phyloP scores from a whole-genome alignment of 2,888 invertebrate species.

The Mechanitis messenoides region DNA sequence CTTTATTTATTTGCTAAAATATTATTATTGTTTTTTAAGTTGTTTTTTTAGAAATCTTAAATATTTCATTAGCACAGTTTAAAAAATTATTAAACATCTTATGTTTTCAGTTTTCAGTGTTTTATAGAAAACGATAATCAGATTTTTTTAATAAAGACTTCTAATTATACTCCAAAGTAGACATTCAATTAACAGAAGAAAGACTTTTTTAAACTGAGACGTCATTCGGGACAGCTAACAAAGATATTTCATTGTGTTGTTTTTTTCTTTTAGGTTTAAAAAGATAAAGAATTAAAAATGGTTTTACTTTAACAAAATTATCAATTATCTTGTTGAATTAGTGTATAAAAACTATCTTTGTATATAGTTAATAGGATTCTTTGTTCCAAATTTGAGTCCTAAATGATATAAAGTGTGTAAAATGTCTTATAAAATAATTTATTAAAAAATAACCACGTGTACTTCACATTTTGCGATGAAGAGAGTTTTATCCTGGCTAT shows the following conservation, averaged over 20 bases:
- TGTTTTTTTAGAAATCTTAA: too few relatives aligned
- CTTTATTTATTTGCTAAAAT: too few relatives aligned
- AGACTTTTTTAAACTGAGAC: conserved; percentile 21
- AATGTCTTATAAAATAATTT: conserved; percentile 13
- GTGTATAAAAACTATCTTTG: neutral
- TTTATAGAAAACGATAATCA: conserved; percentile 1
- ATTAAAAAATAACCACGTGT: conserved; percentile 23
- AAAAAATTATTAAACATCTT: neutral
- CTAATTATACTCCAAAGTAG: conserved; percentile 11
- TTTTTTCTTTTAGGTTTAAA: conserved; percentile 3
- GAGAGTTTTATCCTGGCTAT: conserved; percentile 25
- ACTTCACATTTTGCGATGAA: conserved; percentile 18
- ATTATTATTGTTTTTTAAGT: too few relatives aligned
- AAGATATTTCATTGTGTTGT: conserved; percentile 14
- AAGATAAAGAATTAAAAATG: conserved; percentile 1
- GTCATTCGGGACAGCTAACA: conserved; percentile 14
- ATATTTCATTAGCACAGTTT: too few relatives aligned
- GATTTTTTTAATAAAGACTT: conserved; percentile 5
- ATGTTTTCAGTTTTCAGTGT: neutral
- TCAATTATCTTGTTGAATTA: neutral
- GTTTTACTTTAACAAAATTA: neutral
- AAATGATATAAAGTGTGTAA: too few relatives aligned
- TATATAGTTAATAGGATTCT: too few relatives aligned
- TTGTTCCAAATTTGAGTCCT: too few relatives aligned
- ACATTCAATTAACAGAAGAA: conserved; percentile 23